Evolutionary conservation across 1,140 invertebrate genomes (phyloP), one percentile per base, ranked within the genome.

Genomic region (Vollenhovia emeryi): DNA sequence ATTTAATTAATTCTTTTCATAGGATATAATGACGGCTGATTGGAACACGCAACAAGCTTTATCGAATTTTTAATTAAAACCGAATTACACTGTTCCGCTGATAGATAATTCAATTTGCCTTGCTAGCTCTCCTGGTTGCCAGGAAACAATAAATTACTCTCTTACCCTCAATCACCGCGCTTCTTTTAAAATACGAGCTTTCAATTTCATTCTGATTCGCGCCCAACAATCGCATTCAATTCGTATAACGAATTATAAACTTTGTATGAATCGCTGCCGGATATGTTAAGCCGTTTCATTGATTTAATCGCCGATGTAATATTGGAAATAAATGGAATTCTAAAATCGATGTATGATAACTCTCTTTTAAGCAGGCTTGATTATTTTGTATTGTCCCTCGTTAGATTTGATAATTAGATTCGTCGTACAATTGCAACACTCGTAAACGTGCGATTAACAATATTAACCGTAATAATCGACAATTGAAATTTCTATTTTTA

Each of bases 61-160:
- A 79, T 79, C 64, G 48, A 79, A 79, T 79, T 79, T 79, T 79
- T 68, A 79, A 79, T 79, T 68, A 79, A 79, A 79, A 52, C 9
- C 45, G 13, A 68, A 68, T 79, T 79, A 79, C 69, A 73, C 21
- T 40, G 30, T 48, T 52, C 48, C 33, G 48, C 30, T 79, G 45
- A 24, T 68, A 27, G 45, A 68, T 64, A 64, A 79, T 79, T 68
- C 62, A 36, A 79, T 79, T 79, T 68, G 21, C 11, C 76, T 43
- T 68, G 43, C 62, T 36, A 48, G 18, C 30, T 66, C 45, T 50
- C 5, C 62, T 50, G 45, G 8, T 52, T 79, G 48, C 21, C 45
- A 79, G 75, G 21, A 68, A 79, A 55, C 45, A 79, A 76, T 76
- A 62, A 76, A 55, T 68, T 68, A 52, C 62, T 52, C 62, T 52